A percentile compares a stretch with the other conserved stretches of the same genome.
Evolutionary conservation across 1,140 invertebrate species (phyloP).

Genomic region (Trachymyrmex septentrionalis): DNA sequence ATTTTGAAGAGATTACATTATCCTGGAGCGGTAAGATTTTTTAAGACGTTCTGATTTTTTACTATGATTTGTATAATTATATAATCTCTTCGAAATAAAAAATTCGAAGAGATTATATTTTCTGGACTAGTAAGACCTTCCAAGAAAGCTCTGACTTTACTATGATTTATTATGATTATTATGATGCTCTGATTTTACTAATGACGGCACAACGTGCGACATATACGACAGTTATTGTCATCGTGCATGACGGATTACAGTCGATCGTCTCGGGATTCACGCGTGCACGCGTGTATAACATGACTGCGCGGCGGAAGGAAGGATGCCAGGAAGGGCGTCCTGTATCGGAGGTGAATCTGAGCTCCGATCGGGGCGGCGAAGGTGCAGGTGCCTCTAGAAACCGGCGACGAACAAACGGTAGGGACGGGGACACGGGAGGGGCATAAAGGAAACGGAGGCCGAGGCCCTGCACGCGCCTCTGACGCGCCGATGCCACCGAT

Average conservation of each 20-base stretch:
- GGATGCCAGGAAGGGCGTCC: conserved; percentile 52
- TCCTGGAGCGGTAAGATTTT: not conserved
- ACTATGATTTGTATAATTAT: not conserved
- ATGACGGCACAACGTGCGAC: not conserved
- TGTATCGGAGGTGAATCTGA: conserved; percentile 81
- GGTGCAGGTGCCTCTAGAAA: conserved; percentile 76
- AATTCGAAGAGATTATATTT: not conserved
- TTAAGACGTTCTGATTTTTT: not conserved
- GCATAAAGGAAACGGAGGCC: conserved; percentile 55
- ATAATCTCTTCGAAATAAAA: not conserved
- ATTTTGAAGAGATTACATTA: not conserved
- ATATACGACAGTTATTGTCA: conserved; percentile 68
- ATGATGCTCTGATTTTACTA: not conserved
- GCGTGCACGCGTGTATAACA: conserved; percentile 49
- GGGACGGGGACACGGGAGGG: conserved; percentile 46
- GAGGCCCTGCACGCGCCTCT: conserved; percentile 81
- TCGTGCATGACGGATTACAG: conserved; percentile 57
- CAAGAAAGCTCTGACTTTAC: not conserved
- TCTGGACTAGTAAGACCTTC: not conserved
- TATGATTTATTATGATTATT: not conserved
- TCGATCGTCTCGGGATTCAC: conserved; percentile 70
- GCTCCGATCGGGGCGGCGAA: conserved; percentile 74
- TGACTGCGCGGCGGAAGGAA: conserved; percentile 53
- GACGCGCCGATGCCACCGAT: conserved; percentile 84
- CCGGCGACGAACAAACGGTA: conserved; percentile 61